Evolutionary conservation across 2,888 invertebrate genomes (phyloP).

Genomic region (Nasonia oneida): DNA sequence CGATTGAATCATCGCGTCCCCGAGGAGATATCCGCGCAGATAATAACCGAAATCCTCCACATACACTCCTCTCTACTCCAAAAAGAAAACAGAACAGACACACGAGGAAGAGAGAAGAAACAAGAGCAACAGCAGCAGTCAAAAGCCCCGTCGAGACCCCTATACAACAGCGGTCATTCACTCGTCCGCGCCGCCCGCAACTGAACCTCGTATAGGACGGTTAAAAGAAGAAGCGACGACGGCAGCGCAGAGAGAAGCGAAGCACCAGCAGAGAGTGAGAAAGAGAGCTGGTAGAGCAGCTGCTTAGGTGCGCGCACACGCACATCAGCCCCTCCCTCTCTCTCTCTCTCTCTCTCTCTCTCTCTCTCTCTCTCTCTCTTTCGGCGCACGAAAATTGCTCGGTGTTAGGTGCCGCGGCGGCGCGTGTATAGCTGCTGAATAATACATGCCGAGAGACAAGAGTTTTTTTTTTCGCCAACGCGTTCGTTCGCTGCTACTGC

Average conservation of each 20-base stretch:
- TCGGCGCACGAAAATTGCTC: slow-evolving; percentile 8
- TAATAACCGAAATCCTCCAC: not conserved
- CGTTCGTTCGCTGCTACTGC: not conserved
- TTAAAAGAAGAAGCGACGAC: slow-evolving; percentile 8
- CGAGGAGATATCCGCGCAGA: not conserved
- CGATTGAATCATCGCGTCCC: not conserved
- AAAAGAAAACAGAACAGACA: not conserved
- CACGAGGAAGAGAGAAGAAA: not conserved
- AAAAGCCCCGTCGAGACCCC: slow-evolving; percentile 21
- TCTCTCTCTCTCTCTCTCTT: not conserved
- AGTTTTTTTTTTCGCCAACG: not conserved
- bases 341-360: not conserved
- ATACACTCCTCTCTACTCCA: not conserved
- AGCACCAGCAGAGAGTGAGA: not conserved
- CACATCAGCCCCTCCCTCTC: not conserved
- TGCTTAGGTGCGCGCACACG: slow-evolving; percentile 18
- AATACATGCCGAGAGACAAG: not conserved
- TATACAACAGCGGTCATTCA: slow-evolving; percentile 31
- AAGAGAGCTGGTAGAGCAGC: not conserved
- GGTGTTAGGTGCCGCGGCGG: not conserved
- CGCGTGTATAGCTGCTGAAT: slow-evolving; percentile 6
- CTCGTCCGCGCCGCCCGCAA: slow-evolving; percentile 1
- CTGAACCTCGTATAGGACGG: not conserved
- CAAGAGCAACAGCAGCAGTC: not conserved
- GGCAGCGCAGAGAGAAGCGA: not conserved